Evolutionary conservation across 2,888 invertebrate genomes (phyloP).

Genomic region (Poecilus cupreus): DNA sequence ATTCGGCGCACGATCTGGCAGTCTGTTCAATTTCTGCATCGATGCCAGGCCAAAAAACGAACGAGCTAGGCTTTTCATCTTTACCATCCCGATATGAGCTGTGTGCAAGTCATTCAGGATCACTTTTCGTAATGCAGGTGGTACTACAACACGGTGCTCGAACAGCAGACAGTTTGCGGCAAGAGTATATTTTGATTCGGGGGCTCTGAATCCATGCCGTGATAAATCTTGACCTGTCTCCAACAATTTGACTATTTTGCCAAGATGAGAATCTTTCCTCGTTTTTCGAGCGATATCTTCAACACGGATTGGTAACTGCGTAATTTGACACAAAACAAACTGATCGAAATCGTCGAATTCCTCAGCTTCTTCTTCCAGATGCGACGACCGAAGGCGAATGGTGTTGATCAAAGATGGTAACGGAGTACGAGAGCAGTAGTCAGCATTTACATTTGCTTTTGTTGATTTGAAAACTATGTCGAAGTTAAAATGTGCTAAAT

Average conservation of each 20-base stretch:
- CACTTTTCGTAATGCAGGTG: constrained; percentile 51
- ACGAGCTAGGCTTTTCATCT: constrained; percentile 64
- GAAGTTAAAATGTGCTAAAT: constrained; percentile 55
- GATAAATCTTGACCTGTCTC: constrained; percentile 19
- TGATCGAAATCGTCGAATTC: constrained; percentile 49
- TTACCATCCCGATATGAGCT: constrained; percentile 64
- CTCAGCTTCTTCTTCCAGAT: constrained; percentile 19
- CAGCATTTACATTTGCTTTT: constrained; percentile 58
- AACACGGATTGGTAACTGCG: constrained; percentile 49
- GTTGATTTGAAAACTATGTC: constrained; percentile 42
- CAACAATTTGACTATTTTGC: background rate
- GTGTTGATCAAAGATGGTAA: background rate
- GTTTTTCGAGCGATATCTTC: constrained; percentile 32
- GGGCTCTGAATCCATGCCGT: background rate
- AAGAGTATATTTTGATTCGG: constrained; percentile 52
- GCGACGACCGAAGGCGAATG: background rate
- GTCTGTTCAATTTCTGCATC: constrained; percentile 63
- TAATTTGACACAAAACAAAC: constrained; percentile 8
- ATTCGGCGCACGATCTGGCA: constrained; percentile 61
- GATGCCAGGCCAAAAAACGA: constrained; percentile 63
- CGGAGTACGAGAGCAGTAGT: constrained; percentile 47
- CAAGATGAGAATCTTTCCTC: constrained; percentile 30
- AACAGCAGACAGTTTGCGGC: constrained; percentile 59
- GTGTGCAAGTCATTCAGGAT: constrained; percentile 62
- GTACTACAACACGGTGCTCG: constrained; percentile 61